phyloP scores from a whole-genome alignment of 2,797 vertebrate species.

The Tinamus major region DNA sequence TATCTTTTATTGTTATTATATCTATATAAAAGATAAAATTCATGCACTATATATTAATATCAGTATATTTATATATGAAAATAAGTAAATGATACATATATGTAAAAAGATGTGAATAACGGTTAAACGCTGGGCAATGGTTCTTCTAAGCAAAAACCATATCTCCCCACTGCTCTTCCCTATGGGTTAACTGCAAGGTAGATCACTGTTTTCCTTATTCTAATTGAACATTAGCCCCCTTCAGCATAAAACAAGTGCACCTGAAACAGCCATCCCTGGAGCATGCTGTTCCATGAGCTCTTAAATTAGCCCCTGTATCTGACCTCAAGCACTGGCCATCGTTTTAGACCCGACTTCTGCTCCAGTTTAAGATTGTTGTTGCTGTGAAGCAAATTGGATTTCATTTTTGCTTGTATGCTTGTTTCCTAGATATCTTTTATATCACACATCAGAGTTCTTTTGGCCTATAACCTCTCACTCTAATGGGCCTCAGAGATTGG shows the following conservation, averaged over 20 bases:
- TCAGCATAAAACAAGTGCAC: neutral
- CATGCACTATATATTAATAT: no score
- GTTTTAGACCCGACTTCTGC: neutral
- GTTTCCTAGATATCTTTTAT: neutral
- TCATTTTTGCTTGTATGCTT: neutral
- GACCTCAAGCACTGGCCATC: neutral
- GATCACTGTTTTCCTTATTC: neutral
- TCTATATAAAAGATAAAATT: no score
- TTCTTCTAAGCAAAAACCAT: neutral
- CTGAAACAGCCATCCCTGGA: neutral
- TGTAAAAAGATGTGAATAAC: no score
- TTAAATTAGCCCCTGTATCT: neutral
- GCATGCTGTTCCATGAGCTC: neutral
- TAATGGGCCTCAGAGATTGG: accelerated
- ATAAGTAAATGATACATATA: no score
- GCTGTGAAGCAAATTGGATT: neutral
- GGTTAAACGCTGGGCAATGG: neutral
- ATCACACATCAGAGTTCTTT: neutral
- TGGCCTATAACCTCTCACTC: neutral
- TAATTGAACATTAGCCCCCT: neutral
- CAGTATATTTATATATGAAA: no score
- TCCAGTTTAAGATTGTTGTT: neutral
- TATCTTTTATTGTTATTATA: no score
- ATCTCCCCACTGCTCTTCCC: neutral
- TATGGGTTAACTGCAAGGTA: neutral